Conservation (phyloP, 2,888 invertebrate species). For the Brenthis daphne region DNA sequence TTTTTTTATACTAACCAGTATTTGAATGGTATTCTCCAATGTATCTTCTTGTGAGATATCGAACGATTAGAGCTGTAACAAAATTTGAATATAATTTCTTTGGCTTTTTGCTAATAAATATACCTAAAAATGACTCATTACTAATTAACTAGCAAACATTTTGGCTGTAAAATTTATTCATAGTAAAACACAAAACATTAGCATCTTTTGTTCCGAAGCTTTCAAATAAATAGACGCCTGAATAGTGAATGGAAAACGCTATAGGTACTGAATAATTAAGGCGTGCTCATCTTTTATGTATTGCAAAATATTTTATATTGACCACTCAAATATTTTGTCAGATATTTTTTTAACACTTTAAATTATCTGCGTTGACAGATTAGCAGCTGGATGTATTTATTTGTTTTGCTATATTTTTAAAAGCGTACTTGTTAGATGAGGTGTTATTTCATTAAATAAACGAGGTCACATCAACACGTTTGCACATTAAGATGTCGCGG, state of each 20-base stretch:
- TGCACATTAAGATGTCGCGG: slow-evolving; percentile 27
- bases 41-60: slow-evolving; percentile 89
- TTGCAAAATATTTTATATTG: background rate
- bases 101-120: background rate
- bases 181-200: no score
- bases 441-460: slow-evolving; percentile 22
- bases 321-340: slow-evolving; percentile 6
- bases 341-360: background rate
- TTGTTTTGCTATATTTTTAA: slow-evolving; percentile 4
- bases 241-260: no score
- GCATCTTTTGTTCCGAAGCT: no score
- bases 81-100: slow-evolving; percentile 42
- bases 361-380: slow-evolving; percentile 2
- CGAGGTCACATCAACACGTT: slow-evolving; percentile 32
- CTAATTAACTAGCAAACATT: no score
- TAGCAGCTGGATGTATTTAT: background rate
- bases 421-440: slow-evolving; percentile 9
- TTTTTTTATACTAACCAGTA: slow-evolving; percentile 81
- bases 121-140: background rate
- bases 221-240: no score
- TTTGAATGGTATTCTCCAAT: slow-evolving; percentile 92
- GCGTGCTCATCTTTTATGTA: background rate
- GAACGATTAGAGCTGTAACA: slow-evolving; percentile 87
- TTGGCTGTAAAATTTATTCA: no score
- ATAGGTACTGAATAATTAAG: no score